Conservation (phyloP, 2,797 vertebrate genomes). For the Remorina albescens region DNA sequence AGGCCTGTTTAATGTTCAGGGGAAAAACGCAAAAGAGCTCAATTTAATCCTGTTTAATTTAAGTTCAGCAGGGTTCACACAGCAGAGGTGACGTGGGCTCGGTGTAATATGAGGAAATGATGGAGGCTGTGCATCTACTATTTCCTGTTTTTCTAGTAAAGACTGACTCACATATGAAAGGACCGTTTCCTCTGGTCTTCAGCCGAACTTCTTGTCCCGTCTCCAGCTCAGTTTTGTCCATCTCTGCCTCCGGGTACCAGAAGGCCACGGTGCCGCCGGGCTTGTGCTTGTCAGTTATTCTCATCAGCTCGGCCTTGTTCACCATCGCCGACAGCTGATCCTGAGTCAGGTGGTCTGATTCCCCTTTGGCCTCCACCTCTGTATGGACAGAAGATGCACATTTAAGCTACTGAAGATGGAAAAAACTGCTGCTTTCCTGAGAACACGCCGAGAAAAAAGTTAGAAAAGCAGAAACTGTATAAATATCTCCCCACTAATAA, state of each 20-base stretch:
- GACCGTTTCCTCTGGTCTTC: conserved; percentile 89
- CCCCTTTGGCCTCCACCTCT: conserved; percentile 90
- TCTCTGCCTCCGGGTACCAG: conserved; percentile 88
- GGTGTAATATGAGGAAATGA: too few relatives aligned
- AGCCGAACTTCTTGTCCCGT: conserved; percentile 85
- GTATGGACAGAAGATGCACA: conserved; percentile 9
- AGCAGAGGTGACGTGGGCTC: background rate
- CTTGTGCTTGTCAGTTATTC: conserved; percentile 80
- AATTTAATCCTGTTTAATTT: background rate
- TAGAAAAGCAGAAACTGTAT: too few relatives aligned
- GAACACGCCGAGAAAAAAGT: too few relatives aligned
- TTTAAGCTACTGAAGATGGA: background rate
- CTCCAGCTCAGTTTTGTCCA: conserved; percentile 88
- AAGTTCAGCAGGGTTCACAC: background rate
- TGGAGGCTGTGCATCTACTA: background rate
- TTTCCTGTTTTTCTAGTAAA: background rate
- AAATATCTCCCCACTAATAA: too few relatives aligned
- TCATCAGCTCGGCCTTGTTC: conserved; percentile 84
- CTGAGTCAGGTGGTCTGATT: conserved; percentile 83
- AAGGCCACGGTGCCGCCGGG: conserved; percentile 85
- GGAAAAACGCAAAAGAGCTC: background rate
- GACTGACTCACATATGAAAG: conserved; percentile 88
- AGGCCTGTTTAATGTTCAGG: background rate
- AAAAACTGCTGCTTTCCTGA: too few relatives aligned
- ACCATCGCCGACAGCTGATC: conserved; percentile 82